These are phyloP conservation scores for Eupithecia subfuscata DNA, from an alignment of 2,888 invertebrate species.

Conservation along the genomic window DNA sequence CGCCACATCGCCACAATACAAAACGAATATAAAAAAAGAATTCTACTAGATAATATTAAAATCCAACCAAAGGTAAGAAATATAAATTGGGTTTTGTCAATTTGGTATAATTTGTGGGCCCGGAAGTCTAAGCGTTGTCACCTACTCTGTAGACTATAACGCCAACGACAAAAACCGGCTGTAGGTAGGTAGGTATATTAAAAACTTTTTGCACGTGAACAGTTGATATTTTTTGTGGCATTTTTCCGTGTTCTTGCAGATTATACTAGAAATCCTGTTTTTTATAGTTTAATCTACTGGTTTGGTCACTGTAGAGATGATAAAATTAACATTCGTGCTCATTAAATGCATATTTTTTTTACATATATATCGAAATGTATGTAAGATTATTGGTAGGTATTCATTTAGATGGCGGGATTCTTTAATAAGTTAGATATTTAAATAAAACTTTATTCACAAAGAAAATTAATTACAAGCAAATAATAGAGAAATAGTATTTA, in stretches of 20 bases:
- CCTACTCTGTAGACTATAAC: slow-evolving; percentile 22
- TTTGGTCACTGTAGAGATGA: slow-evolving; percentile 40
- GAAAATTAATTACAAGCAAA: too few relatives aligned
- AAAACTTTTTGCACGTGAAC: slow-evolving; percentile 52
- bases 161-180: slow-evolving; percentile 32
- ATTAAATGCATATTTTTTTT: slow-evolving; percentile 5
- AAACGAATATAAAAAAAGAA: neutral
- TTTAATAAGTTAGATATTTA: neutral
- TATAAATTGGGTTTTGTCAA: neutral
- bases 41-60: neutral
- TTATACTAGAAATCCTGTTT: slow-evolving; percentile 71
- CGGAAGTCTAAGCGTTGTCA: slow-evolving; percentile 31
- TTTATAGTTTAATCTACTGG: slow-evolving; percentile 49
- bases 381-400: neutral
- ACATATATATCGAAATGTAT: neutral
- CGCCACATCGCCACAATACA: too few relatives aligned
- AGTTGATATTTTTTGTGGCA: slow-evolving; percentile 64
- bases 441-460: too few relatives aligned
- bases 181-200: slow-evolving; percentile 17
- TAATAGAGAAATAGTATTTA: too few relatives aligned
- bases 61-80: neutral
- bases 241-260: slow-evolving; percentile 61
- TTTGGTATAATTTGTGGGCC: slow-evolving; percentile 11
- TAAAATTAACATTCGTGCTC: slow-evolving; percentile 11
- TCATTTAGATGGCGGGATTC: neutral